These are phyloP conservation scores for Acanthosepion pharaonis DNA, from an alignment of 2,888 invertebrate genomes.

Conservation along the genomic window DNA sequence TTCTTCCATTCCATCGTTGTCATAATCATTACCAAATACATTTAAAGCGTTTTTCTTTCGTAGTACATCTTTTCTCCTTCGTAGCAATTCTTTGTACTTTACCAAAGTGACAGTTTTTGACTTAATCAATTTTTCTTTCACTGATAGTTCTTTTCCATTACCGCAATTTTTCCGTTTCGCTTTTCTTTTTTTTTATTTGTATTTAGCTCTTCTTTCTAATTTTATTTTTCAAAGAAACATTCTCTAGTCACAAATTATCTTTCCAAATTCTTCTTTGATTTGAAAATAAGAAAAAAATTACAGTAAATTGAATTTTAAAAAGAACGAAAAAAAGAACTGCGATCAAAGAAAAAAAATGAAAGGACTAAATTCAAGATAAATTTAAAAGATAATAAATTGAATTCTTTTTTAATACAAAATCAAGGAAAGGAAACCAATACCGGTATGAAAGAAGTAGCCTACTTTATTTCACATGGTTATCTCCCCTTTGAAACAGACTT, in stretches of 20 bases:
- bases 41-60: too few relatives aligned
- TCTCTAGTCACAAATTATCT: background rate
- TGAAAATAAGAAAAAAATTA: background rate
- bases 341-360: background rate
- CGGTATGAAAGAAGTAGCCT: background rate
- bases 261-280: background rate
- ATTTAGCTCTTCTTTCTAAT: background rate
- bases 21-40: too few relatives aligned
- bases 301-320: background rate
- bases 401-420: background rate
- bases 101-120: too few relatives aligned
- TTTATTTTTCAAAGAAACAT: constrained; percentile 14
- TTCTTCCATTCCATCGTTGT: too few relatives aligned
- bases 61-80: too few relatives aligned
- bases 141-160: too few relatives aligned
- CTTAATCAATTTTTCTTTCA: too few relatives aligned
- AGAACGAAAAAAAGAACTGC: background rate
- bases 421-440: background rate
- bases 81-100: too few relatives aligned
- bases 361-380: constrained; percentile 33
- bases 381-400: constrained; percentile 33
- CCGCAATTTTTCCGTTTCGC: too few relatives aligned
- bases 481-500: too few relatives aligned
- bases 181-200: background rate
- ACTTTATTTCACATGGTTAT: too few relatives aligned